Evolutionary conservation across 2,113 vertebrate species (phyloP).

Genomic region (Urocolius indicus): DNA sequence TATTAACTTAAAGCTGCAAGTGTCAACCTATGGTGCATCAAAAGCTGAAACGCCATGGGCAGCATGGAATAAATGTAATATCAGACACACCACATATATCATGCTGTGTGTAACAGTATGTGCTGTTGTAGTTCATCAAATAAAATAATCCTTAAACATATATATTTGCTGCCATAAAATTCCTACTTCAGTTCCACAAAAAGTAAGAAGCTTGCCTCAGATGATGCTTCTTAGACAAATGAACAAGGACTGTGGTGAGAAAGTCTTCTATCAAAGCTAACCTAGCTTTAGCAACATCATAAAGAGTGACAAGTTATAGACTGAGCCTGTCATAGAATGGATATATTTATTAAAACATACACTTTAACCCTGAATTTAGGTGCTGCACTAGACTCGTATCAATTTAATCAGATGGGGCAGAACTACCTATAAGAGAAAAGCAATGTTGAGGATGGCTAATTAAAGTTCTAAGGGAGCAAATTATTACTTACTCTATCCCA

Average conservation of each 20-base stretch:
- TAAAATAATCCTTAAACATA: slow-evolving; percentile 6
- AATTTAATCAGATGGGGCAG: neutral
- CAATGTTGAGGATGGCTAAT: neutral
- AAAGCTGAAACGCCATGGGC: neutral
- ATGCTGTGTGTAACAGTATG: neutral
- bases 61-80: neutral
- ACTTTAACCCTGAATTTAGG: neutral
- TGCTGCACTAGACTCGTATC: neutral
- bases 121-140: neutral
- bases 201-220: neutral
- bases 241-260: neutral
- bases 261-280: neutral
- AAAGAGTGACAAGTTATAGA: neutral
- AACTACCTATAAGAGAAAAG: slow-evolving; percentile 1
- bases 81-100: neutral
- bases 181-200: neutral
- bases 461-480: slow-evolving; percentile 30
- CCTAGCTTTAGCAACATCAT: neutral
- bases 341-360: neutral
- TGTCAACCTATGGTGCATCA: neutral
- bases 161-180: neutral
- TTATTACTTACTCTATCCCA: slow-evolving; percentile 18
- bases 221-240: neutral
- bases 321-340: neutral
- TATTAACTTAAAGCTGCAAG: neutral